Evolutionary conservation across 92 coral and sea anemone species (phyloP).

Genomic region (Zoanthus solanderi): DNA sequence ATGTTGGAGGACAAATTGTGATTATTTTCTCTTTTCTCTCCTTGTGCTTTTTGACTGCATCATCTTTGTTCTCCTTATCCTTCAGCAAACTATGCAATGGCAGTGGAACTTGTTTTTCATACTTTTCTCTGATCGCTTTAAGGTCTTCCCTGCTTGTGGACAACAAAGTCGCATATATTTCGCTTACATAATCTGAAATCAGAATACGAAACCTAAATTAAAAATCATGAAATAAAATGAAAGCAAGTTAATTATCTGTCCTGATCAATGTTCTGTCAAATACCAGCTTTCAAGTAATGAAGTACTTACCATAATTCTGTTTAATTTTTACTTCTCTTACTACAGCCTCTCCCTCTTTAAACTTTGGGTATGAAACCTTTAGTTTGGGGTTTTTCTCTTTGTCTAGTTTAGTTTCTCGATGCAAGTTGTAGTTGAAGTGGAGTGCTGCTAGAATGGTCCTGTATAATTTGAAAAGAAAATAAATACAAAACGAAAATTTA

Average conservation of each 20-base stretch:
- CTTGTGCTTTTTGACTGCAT: constrained; percentile 43
- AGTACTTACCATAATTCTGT: constrained; percentile 50
- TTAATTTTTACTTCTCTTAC: constrained; percentile 49
- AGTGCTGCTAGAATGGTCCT: constrained; percentile 40
- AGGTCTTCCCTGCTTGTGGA: constrained; percentile 62
- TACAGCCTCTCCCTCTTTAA: constrained; percentile 51
- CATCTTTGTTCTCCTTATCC: constrained; percentile 55
- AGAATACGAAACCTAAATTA: not conserved
- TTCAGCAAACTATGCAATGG: constrained; percentile 59
- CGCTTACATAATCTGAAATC: constrained; percentile 67
- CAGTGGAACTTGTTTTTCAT: constrained; percentile 42
- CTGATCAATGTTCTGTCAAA: not conserved
- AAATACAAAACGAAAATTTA: not conserved
- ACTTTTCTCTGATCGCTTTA: constrained; percentile 49
- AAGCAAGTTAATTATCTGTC: too few relatives aligned
- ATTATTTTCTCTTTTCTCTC: constrained; percentile 50
- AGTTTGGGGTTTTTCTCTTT: constrained; percentile 16
- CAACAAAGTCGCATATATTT: constrained; percentile 57
- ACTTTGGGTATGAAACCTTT: constrained; percentile 41
- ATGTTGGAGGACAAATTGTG: constrained; percentile 64
- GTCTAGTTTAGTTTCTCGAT: constrained; percentile 18
- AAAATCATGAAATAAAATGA: not conserved
- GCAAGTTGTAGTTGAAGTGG: constrained; percentile 35
- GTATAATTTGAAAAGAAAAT: not conserved
- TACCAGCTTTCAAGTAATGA: not conserved